phyloP scores from a whole-genome alignment of 1,140 invertebrate species.

The Euschistus heros region DNA sequence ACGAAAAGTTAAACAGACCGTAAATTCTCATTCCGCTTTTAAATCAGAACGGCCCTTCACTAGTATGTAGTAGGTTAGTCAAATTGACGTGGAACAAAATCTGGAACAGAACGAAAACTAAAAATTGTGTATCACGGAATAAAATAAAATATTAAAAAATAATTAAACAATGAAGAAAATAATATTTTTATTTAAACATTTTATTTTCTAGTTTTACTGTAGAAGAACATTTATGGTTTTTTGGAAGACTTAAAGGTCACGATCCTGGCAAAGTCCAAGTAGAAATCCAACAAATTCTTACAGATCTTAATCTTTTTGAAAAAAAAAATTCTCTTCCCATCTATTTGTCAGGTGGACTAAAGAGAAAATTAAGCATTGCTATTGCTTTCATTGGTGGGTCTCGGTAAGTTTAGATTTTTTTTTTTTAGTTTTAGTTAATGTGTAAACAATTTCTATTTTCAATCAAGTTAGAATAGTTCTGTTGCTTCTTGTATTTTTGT shows the following conservation, averaged over 20 bases:
- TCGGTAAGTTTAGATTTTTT: conserved; percentile 47
- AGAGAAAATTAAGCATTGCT: conserved; percentile 65
- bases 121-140: neutral
- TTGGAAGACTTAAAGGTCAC: conserved; percentile 23
- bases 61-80: too few species aligned
- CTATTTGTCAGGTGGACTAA: conserved; percentile 70
- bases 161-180: neutral
- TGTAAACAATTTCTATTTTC: too few species aligned
- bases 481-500: too few species aligned
- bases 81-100: too few species aligned
- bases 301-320: conserved; percentile 42
- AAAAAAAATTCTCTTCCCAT: conserved; percentile 39
- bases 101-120: too few species aligned
- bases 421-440: conserved; percentile 31
- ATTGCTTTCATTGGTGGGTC: conserved; percentile 62
- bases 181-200: neutral
- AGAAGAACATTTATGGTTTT: conserved; percentile 68
- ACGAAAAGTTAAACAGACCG: too few species aligned
- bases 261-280: conserved; percentile 33
- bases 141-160: neutral
- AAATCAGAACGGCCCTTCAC: too few species aligned
- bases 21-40: too few species aligned
- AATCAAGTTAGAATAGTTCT: too few species aligned
- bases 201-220: conserved; percentile 53
- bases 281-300: conserved; percentile 40